These are phyloP conservation scores for Arothron firmamentum DNA, from an alignment of 2,113 vertebrate species.

Conservation along the genomic window DNA sequence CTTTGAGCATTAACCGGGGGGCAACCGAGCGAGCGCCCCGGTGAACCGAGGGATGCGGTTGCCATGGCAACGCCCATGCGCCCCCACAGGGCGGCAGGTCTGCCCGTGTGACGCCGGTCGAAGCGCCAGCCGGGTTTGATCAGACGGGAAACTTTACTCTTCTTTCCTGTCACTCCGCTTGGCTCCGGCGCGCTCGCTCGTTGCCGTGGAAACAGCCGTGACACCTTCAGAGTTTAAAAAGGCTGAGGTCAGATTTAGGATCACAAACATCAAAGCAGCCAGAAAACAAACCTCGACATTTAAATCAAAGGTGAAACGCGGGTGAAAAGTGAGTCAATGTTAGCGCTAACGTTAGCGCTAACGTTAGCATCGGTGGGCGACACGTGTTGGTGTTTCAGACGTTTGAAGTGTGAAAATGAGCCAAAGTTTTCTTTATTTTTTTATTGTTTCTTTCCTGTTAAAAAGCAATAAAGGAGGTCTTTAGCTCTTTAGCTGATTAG, in stretches of 20 bases:
- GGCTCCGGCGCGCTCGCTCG: slow-evolving; percentile 32
- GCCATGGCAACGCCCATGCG: slow-evolving; percentile 36
- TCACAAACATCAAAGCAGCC: too few species aligned
- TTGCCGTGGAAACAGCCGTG: slow-evolving; percentile 56
- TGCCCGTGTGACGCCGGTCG: slow-evolving; percentile 20
- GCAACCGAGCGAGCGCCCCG: slow-evolving; percentile 11
- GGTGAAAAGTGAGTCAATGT: too few species aligned
- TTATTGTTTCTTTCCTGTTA: slow-evolving; percentile 2
- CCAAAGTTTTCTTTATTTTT: background rate
- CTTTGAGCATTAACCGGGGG: slow-evolving; percentile 42
- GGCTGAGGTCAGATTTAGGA: too few species aligned
- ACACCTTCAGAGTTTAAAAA: background rate
- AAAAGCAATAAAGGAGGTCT: slow-evolving; percentile 27
- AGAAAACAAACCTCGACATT: background rate
- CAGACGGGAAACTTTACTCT: slow-evolving; percentile 28
- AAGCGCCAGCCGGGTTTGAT: slow-evolving; percentile 24
- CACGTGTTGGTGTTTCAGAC: background rate
- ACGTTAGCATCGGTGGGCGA: background rate
- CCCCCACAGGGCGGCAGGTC: slow-evolving; percentile 24
- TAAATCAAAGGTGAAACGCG: background rate
- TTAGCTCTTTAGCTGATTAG: slow-evolving; percentile 47
- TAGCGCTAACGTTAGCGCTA: background rate
- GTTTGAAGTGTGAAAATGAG: slow-evolving; percentile 17
- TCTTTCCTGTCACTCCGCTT: slow-evolving; percentile 8
- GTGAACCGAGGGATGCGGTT: slow-evolving; percentile 40